phyloP scores from a whole-genome alignment of 2,888 invertebrate genomes.

The Cloeon dipterum region DNA sequence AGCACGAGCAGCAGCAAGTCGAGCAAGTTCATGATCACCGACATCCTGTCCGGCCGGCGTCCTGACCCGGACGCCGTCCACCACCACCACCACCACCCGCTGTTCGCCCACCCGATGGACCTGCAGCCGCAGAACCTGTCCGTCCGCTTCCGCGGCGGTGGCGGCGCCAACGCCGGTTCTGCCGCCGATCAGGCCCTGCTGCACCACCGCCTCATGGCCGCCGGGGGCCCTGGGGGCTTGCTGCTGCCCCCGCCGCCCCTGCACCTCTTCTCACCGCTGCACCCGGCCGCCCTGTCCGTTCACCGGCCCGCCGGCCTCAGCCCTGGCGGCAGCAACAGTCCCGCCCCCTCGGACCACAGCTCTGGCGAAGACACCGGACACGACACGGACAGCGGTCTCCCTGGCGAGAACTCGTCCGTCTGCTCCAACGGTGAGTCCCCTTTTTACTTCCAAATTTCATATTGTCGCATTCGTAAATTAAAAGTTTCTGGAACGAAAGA shows the following conservation, averaged over 20 bases:
- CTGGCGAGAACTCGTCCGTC: constrained; percentile 26
- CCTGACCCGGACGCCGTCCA: constrained; percentile 30
- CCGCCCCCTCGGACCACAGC: neutral
- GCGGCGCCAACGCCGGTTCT: constrained; percentile 4
- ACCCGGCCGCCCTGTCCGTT: neutral
- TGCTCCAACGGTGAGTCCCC: constrained; percentile 26
- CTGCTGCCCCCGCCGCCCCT: neutral
- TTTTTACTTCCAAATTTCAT: too few relatives aligned
- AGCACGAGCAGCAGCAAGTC: constrained; percentile 34
- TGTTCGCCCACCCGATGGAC: constrained; percentile 29
- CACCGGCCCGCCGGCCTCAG: neutral
- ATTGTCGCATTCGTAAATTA: too few relatives aligned
- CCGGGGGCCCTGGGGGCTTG: neutral
- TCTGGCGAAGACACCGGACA: constrained; percentile 13
- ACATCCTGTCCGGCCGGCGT: constrained; percentile 42
- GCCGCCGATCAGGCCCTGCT: constrained; percentile 5
- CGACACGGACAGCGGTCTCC: constrained; percentile 27
- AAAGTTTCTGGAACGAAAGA: too few relatives aligned
- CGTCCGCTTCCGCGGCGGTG: constrained; percentile 19
- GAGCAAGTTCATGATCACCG: constrained; percentile 65
- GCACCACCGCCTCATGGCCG: neutral
- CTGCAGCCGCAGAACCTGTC: constrained; percentile 27
- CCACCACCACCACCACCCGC: constrained; percentile 56
- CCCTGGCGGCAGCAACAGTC: neutral
- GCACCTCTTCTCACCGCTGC: neutral